phyloP scores from a whole-genome alignment of 1,140 invertebrate genomes.

The Drosophila ficusphila region DNA sequence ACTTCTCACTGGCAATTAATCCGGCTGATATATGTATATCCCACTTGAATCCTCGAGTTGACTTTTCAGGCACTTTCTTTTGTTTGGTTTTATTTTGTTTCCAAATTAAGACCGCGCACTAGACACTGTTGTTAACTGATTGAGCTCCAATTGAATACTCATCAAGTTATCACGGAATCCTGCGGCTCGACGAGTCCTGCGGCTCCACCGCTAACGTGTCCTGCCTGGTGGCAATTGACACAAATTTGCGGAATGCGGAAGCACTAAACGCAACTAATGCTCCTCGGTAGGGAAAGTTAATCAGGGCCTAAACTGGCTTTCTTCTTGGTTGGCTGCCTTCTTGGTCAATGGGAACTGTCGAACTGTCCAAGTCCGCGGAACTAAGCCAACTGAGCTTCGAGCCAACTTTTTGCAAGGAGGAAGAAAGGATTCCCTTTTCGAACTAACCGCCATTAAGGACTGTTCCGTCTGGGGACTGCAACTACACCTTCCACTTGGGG shows the following conservation, averaged over 20 bases:
- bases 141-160: conserved; percentile 74
- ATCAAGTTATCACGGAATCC: conserved; percentile 55
- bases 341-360: too few relatives aligned
- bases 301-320: conserved; percentile 2
- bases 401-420: conserved; percentile 37
- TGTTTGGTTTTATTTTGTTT: conserved; percentile 5
- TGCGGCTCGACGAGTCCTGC: conserved; percentile 22
- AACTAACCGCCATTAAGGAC: conserved; percentile 58
- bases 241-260: conserved; percentile 75
- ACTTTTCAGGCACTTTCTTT: background rate
- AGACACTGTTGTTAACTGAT: conserved; percentile 70
- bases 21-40: background rate
- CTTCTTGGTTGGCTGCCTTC: conserved; percentile 1
- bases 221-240: conserved; percentile 68
- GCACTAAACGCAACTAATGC: conserved; percentile 62
- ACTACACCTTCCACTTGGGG: conserved; percentile 17
- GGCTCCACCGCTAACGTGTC: conserved; percentile 22
- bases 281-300: conserved; percentile 43
- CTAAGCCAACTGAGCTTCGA: conserved; percentile 62
- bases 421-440: conserved; percentile 43
- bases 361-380: conserved; percentile 53
- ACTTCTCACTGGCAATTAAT: conserved; percentile 17
- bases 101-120: conserved; percentile 36
- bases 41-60: background rate
- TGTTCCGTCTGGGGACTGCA: conserved; percentile 46